Percentiles rank a stretch among this genome's conserved stretches.
These are phyloP conservation scores for Orientallactaga sibirica DNA, from an alignment of 2,797 vertebrate species.

Conservation along the genomic window DNA sequence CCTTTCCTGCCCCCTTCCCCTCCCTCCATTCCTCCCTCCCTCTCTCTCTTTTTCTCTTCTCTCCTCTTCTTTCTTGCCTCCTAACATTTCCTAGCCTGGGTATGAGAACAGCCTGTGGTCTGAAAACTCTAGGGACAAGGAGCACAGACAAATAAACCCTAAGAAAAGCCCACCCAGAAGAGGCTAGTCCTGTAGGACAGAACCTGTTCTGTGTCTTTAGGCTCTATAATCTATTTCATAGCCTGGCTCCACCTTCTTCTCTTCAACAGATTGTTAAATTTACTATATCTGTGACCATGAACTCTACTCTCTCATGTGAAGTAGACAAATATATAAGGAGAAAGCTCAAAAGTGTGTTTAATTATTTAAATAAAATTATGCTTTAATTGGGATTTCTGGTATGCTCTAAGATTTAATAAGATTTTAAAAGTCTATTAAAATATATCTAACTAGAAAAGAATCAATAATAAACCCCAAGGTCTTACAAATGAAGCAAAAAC, in stretches of 20 bases:
- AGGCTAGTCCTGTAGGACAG: background rate
- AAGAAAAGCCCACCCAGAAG: background rate
- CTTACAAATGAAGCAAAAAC: conserved; percentile 29
- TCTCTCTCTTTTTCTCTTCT: background rate
- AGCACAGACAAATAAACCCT: background rate
- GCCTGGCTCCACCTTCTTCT: conserved; percentile 15
- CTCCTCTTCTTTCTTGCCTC: background rate
- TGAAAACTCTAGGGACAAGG: conserved; percentile 7
- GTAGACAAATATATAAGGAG: background rate
- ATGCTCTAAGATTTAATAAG: conserved; percentile 44
- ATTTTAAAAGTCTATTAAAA: conserved; percentile 6
- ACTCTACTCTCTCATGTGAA: conserved; percentile 16
- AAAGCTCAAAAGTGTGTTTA: background rate
- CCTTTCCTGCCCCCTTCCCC: too few relatives aligned
- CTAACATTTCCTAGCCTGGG: background rate
- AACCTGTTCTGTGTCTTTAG: background rate
- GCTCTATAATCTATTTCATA: conserved; percentile 12
- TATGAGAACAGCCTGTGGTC: background rate
- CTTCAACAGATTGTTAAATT: background rate
- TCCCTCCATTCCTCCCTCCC: too few relatives aligned
- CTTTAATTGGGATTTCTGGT: conserved; percentile 31
- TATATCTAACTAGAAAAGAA: conserved; percentile 31
- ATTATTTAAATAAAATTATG: conserved; percentile 33
- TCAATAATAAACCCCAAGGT: background rate
- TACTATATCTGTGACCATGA: background rate